phyloP scores from a whole-genome alignment of 2,888 invertebrate species.

The Hymenopus coronatus region DNA sequence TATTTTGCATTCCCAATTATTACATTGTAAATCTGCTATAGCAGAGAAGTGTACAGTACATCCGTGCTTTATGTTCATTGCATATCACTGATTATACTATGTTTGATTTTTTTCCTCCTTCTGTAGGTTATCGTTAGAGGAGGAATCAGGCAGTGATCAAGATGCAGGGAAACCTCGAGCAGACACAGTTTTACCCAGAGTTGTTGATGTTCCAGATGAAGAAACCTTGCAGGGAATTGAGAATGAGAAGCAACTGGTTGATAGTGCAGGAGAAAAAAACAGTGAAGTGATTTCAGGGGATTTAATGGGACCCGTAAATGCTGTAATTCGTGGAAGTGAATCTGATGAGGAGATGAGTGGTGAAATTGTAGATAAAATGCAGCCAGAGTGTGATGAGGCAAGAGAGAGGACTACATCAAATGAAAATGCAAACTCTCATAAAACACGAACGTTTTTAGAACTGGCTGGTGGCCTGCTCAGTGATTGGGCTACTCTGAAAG shows the following conservation, averaged over 20 bases:
- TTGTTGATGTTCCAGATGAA: conserved; percentile 28
- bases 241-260: conserved; percentile 31
- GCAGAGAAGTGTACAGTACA: too few species aligned
- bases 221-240: conserved; percentile 27
- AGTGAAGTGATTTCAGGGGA: conserved; percentile 4
- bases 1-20: too few species aligned
- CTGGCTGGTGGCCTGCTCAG: conserved; percentile 63
- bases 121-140: conserved; percentile 21
- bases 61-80: too few species aligned
- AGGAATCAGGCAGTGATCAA: conserved; percentile 28
- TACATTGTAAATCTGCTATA: too few species aligned
- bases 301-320: background rate
- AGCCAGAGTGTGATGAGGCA: conserved; percentile 25
- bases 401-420: conserved; percentile 38
- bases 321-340: conserved; percentile 8
- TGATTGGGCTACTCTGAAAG: conserved; percentile 67
- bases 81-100: too few species aligned
- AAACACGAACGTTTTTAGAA: conserved; percentile 50
- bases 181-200: conserved; percentile 22
- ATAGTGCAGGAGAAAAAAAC: conserved; percentile 8
- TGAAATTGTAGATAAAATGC: conserved; percentile 39
- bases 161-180: conserved; percentile 22
- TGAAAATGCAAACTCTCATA: conserved; percentile 25
- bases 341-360: conserved; percentile 25
- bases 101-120: background rate